Evolutionary conservation across 2,888 invertebrate genomes (phyloP), one percentile per base, ranked within the genome.

Genomic region (Bellardia bayeri): DNA sequence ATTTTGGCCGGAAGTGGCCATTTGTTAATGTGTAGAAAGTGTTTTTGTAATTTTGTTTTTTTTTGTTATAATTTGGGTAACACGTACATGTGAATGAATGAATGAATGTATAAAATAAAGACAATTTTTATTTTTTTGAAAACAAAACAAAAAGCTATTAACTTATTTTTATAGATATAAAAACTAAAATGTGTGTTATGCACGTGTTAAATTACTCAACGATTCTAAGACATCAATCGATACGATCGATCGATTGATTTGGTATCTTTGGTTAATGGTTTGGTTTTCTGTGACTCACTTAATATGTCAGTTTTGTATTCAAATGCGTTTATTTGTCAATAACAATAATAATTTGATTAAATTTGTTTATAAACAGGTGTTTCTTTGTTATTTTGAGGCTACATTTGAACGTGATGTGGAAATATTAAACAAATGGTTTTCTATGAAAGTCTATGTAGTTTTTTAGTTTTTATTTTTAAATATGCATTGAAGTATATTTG

Each of bases 291-390:
- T 84, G 79, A 85, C 56, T 81, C 80, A 85, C 23, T 66, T 49
- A 23, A 45, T 64, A 45, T 45, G 45, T 45, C 45, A 45, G 3
- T 45, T 45, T 66, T 85, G 79, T 79, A 79, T 64, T 64, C 78
- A 82, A 79, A 75, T 85, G 74, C 64, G 68, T 82, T 72, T 85
- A 82, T 85, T 82, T 82, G 82, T 80, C 66, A 82, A 71, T 85
- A 87, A 87, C 75, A 85, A 82, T 79, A 87, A 75, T 82, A 75
- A 87, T 87, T 79, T 87, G 85, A 54, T 79, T 85, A 85, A 87
- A 82, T 87, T 82, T 85, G 82, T 75, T 85, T 82, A 85, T 87
- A 56, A 87, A 87, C 87, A 87, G 87, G 87, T 87, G 87, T 87
- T 87, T 85, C 85, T 82, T 85, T 85, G 82, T 87, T 82, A 82